Evolutionary conservation across 2,888 invertebrate species (phyloP), one percentile per base, ranked within the genome.

Genomic region (Sacculina carcini): DNA sequence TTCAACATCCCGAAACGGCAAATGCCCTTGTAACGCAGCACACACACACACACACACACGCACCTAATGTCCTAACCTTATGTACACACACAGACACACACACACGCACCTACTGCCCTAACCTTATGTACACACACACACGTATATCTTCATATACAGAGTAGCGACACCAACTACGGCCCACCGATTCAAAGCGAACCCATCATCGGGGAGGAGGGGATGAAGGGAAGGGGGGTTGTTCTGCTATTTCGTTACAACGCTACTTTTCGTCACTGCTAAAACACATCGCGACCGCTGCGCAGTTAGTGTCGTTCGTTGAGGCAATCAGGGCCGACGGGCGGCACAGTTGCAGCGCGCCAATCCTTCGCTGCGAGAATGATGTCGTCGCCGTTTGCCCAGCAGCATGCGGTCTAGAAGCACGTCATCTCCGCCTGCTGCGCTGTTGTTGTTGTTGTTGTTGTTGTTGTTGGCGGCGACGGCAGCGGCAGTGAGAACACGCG

Each of bases 271-370:
- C 10, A 24, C n/a, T n/a, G n/a, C 7, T 21, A 26, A 26, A n/a
- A 6, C 28, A 12, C 39, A 9, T 6, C 39, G 6, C 7, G 14
- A 12, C 16, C 12, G 9, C 7, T 16, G 21, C 2, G 38, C 3
- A 16, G 16, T 16, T 38, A 21, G 21, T 38, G 19, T 19, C 19
- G 19, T 36, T n/a, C 19, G n/a, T 19, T 38, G 21, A 21, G 9
- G 38, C 19, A 38, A 38, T 42, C 42, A 42, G 16, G 42, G 42
- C 42, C 42, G 42, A 19, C 42, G 42, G 16, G 42, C 42, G 42
- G 26, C 42, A 7, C 16, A 6, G 42, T 42, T 28, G 26, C 26
- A n/a, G 16, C 26, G 42, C 16, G 26, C 26, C 42, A 42, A 24
- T n/a, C 42, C 42, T 28, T 42, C 42, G 42, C 42, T 42, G 26